phyloP scores from a whole-genome alignment of 1,140 invertebrate species.

The Maniola jurtina region DNA sequence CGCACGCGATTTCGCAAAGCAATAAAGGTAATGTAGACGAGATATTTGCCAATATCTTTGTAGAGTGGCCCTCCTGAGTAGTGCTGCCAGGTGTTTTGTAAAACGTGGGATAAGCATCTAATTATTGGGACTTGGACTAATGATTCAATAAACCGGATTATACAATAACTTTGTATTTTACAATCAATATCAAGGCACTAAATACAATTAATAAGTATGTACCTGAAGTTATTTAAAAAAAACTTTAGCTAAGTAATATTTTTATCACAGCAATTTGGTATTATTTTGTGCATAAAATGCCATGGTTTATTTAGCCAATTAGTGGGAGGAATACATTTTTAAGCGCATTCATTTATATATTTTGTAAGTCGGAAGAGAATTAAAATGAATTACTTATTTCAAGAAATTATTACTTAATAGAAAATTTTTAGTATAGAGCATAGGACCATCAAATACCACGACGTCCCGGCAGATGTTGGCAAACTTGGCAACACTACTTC shows the following conservation, averaged over 20 bases:
- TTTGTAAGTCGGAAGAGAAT: too few relatives aligned
- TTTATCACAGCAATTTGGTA: too few relatives aligned
- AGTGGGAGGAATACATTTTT: too few relatives aligned
- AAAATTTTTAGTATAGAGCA: too few relatives aligned
- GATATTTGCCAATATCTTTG: conserved; percentile 75
- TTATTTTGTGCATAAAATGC: too few relatives aligned
- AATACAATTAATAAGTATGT: too few relatives aligned
- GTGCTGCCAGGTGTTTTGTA: background rate
- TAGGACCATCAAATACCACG: background rate
- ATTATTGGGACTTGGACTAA: background rate
- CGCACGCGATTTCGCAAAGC: conserved; percentile 66
- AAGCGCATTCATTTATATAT: too few relatives aligned
- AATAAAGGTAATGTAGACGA: conserved; percentile 78
- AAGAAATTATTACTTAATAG: too few relatives aligned
- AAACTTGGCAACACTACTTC: background rate
- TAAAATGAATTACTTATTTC: too few relatives aligned
- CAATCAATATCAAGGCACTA: background rate
- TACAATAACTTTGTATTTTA: background rate
- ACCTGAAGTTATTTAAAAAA: too few relatives aligned
- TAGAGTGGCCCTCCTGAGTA: conserved; percentile 66
- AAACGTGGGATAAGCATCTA: background rate
- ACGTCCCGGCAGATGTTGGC: background rate
- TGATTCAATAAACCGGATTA: background rate
- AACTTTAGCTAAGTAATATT: too few relatives aligned
- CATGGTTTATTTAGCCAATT: too few relatives aligned